Base-by-base conservation (phyloP, 2,113 vertebrate species). In the Glaucidium brasilianum region DNA sequence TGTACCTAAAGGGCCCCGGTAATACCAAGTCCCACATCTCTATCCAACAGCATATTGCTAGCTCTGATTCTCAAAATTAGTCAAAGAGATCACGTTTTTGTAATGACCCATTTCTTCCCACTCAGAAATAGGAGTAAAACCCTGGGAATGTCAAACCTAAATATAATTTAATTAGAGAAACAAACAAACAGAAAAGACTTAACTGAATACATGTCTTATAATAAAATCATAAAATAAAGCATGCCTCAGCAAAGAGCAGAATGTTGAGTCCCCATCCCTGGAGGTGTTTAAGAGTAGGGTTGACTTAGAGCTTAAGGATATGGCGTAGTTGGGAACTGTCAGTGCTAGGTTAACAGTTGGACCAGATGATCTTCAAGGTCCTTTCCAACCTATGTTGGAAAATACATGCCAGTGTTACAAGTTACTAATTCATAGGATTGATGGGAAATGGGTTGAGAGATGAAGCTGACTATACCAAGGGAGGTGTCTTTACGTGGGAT, bases 21-120 rank as follows among this genome's bases (percentile, higher is more conserved):
- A 64, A 23, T 11, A 73, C 2, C 6, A 63, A 35, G 26, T 27
- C 11, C 49, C 37, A 63, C 17, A 13, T 12, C 60, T 49, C 32
- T 50, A n/a, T 11, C 25, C 50, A 53, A 84, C 71, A n/a, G 6
- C 7, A 21, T 23, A 15, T 0, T 0, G 1, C 3, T 47, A 37
- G 16, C 18, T 68, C 37, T 79, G 8, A 7, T 78, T 84, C 45
- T 58, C 34, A 72, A 14, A 82, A 16, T 5, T 55, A 47, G 63
- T 12, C 30, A 45, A 53, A 78, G 27, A 79, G 6, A 69, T 39
- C 7, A 22, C 17, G 15, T 32, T 91, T 92, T 80, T 47, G 8
- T 41, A 59, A 68, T 41, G 19, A 50, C 11, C 32, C 29, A 12
- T 41, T 91, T 86, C 29, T 63, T 91, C 8, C 15, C 13, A 23